Evolutionary conservation across 2,888 invertebrate species (phyloP), one percentile per base, ranked within the genome.

Genomic region (Balanococcus diminutus): DNA sequence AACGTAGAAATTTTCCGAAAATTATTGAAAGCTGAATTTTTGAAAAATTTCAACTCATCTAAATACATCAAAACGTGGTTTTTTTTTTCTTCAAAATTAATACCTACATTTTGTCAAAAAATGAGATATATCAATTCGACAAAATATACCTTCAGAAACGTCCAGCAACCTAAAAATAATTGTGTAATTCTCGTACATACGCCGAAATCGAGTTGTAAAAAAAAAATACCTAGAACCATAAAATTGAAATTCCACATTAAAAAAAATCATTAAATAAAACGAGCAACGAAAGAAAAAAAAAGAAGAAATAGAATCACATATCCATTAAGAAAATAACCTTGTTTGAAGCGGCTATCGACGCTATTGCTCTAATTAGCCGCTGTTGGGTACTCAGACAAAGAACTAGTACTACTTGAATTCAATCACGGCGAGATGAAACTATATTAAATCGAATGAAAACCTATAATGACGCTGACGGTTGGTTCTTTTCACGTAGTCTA

Each of bases 261-360:
- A 28, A 67, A 67, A 67, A 67, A 67, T 67, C 67, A 67, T 67
- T 67, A 67, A 46, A 36, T 67, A 67, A 56, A 56, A 56, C 56
- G 9, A 19, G 8, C 36, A 3, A n/a, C n/a, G n/a, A n/a, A n/a
- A n/a, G n/a, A n/a, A n/a, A n/a, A n/a, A n/a, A 36, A 36, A 46
- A 61, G 61, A 11, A 19, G 28, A 67, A 67, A 67, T 25, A 61
- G 28, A 67, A 67, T 31, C 28, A 28, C 28, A 67, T 16, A 25
- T 67, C 67, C 28, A 67, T 67, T 67, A 67, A 67, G 67, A 67
- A 67, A 67, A 67, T 67, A 67, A 28, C 67, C 67, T 67, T 28
- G 67, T 67, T 67, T 67, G 14, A 67, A 67, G 14, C 14, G 4
- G 67, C 67, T 67, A 67, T 67, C 16, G 28, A 67, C 4, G 67